Evolutionary conservation across 2,888 invertebrate genomes (phyloP), one percentile per base, ranked within the genome.

Genomic region (Hecatera dysodea): DNA sequence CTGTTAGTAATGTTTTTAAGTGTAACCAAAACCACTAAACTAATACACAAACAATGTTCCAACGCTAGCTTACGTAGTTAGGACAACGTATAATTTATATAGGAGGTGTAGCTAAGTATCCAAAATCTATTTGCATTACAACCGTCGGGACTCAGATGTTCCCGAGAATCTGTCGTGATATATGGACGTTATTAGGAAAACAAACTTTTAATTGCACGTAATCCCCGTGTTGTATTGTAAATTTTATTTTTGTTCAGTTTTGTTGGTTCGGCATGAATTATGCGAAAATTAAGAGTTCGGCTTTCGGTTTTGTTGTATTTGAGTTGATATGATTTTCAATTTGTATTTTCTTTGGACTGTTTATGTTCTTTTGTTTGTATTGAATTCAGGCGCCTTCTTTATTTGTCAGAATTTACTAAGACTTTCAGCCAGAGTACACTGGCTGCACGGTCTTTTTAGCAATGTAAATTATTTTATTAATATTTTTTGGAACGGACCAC

Each of bases 181-280:
- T 93, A 94, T 91, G 91, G 89, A 88, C 87, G 90, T 92, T 93
- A 93, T 93, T 93, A 87, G 89, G 90, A 88, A 88, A 91, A 91
- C 90, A 93, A 95, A 95, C 91, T 95, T 95, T 94, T 94, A 95
- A 95, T 95, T 95, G 93, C 90, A 84, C 80, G 85, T 90, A 94
- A 95, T 94, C 93, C 92, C 91, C 83, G 85, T 86, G 87, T 90
- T 90, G 90, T 91, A 88, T 86, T 89, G 90, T 83, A 85, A 87
- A 88, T 89, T 87, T 83, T 84, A 86, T 83, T 87, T 85, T 82
- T 83, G 86, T 85, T 83, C 72, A 29, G 50, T 70, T 73, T 52
- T 42, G 67, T 55, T 68, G n/a, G 66, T 75, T 75, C 60, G 64
- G 65, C 65, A 75, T 80, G 74, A 84, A 78, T 83, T 80, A 77